Percentiles rank a stretch among this genome's conserved stretches.
phyloP scores from a whole-genome alignment of 2,797 vertebrate species.

The Pangasius sanitwongsei region DNA sequence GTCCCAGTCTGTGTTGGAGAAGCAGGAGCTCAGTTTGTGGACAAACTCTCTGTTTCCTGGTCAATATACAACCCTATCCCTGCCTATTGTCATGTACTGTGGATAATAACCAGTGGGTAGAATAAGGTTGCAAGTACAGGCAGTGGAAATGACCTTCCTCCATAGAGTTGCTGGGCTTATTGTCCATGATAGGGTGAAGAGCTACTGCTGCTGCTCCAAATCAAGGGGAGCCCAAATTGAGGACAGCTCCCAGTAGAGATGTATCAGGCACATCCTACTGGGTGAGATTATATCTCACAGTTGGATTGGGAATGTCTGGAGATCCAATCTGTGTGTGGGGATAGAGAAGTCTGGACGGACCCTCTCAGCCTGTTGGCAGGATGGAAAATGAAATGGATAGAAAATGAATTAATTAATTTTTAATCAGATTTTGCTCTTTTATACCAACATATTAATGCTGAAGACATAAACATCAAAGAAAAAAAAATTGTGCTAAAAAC shows the following conservation, averaged over 20 bases:
- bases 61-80: too few relatives aligned
- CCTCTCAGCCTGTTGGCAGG: not conserved
- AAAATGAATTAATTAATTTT: not conserved
- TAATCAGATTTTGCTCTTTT: not conserved
- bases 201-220: not conserved
- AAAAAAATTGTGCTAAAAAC: not conserved
- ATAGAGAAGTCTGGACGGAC: not conserved
- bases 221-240: not conserved
- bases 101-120: not conserved
- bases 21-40: too few relatives aligned
- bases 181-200: not conserved
- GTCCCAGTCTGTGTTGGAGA: not conserved
- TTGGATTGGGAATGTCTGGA: not conserved
- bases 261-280: not conserved
- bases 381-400: not conserved
- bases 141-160: not conserved
- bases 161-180: not conserved
- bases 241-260: not conserved
- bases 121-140: not conserved
- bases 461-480: not conserved
- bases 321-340: not conserved
- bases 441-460: not conserved
- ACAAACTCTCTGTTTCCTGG: too few relatives aligned
- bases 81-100: too few relatives aligned
- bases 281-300: not conserved